These are phyloP conservation scores for Macaca nemestrina DNA, from an alignment of 2,113 vertebrate genomes.

Conservation along the genomic window DNA sequence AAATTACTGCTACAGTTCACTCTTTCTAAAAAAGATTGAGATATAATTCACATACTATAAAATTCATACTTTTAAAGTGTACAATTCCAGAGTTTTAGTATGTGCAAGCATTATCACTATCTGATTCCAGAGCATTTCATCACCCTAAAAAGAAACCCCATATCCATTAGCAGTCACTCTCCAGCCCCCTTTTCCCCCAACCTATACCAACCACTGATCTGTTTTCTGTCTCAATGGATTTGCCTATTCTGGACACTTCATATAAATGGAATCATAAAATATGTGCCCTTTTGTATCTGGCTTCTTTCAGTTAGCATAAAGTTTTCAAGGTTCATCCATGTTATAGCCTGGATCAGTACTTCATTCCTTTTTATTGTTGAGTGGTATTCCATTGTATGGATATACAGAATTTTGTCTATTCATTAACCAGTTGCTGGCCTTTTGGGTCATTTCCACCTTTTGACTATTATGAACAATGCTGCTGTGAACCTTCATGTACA, in stretches of 20 bases:
- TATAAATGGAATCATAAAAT: background rate
- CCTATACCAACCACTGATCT: background rate
- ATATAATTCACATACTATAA: background rate
- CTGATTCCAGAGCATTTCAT: slow-evolving; percentile 27
- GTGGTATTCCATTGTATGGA: background rate
- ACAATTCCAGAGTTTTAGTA: background rate
- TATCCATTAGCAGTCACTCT: background rate
- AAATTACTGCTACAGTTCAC: slow-evolving; percentile 22
- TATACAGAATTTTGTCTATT: background rate
- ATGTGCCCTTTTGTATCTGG: background rate
- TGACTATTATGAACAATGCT: background rate
- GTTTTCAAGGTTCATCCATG: background rate
- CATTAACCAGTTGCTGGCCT: background rate
- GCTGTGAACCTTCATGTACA: background rate
- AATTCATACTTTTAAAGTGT: background rate
- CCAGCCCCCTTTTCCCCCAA: background rate
- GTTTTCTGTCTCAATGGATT: background rate
- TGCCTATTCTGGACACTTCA: background rate
- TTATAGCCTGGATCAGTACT: background rate
- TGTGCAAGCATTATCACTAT: background rate
- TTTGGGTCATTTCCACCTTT: background rate
- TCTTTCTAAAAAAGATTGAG: background rate
- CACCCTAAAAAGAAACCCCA: background rate
- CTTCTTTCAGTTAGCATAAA: background rate
- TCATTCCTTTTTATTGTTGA: background rate